Evolutionary conservation across 2,113 vertebrate species (phyloP).

Genomic region (Salvator merianae): DNA sequence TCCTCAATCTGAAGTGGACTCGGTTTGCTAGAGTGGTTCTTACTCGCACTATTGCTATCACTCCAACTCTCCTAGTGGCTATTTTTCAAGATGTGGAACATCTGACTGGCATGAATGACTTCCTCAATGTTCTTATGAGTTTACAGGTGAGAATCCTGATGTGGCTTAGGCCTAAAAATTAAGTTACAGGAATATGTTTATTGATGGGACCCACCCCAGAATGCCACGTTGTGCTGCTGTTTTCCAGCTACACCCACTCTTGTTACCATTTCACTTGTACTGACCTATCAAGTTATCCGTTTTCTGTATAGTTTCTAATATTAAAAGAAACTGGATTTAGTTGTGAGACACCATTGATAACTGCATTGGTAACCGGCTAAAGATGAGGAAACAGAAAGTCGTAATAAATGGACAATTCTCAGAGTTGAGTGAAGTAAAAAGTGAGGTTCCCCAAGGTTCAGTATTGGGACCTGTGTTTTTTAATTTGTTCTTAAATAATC

Average conservation of each 20-base stretch:
- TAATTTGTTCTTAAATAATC: no score
- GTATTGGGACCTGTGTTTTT: no score
- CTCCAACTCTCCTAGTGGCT: constrained; percentile 88
- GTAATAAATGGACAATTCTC: no score
- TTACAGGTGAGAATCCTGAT: constrained; percentile 81
- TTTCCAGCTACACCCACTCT: background rate
- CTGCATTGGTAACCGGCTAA: no score
- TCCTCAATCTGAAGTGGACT: constrained; percentile 93
- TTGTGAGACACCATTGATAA: background rate
- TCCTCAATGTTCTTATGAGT: constrained; percentile 94
- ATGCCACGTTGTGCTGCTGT: background rate
- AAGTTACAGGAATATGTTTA: no score
- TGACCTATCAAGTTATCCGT: background rate
- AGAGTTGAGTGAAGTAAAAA: no score
- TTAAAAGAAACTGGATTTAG: background rate
- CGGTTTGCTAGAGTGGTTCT: constrained; percentile 90
- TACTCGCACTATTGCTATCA: constrained; percentile 89
- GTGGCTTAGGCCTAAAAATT: background rate
- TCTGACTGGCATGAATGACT: constrained; percentile 94
- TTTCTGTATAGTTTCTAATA: background rate
- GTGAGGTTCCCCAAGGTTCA: no score
- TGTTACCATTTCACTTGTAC: background rate
- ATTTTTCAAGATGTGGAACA: constrained; percentile 88
- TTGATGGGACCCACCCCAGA: background rate
- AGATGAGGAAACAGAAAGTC: no score